Base-by-base conservation (phyloP, 2,113 vertebrate genomes). In the Syngnathus typhle region DNA sequence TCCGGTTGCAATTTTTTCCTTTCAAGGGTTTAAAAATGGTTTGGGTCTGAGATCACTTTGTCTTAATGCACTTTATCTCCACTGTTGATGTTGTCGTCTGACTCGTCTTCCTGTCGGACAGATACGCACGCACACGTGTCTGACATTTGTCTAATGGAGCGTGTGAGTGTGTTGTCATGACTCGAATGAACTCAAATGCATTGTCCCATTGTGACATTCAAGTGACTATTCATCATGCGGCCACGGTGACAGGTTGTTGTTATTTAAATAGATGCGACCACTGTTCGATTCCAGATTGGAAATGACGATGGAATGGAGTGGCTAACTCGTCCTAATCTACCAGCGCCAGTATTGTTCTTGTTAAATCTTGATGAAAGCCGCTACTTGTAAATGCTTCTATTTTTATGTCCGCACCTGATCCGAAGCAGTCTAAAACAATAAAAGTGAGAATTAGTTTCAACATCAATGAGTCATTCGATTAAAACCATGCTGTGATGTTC, bases 21-120 rank as follows among this genome's bases (percentile, higher is more conserved):
- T 62, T 67, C 75, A 54, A 44, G 78, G 70, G 64, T 65, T 32
- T 60, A 67, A 73, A 67, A 72, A 76, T 84, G 60, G 43, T 78
- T 85, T 79, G 64, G 63, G 72, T 60, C 32, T 78, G 71, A 79
- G 68, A 67, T 84, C 81, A 83, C 46, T 70, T 75, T 82, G 52
- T 74, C 70, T 71, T 43, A 11, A 3, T 2, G 21, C 43, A 43
- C 5, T 15, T 43, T 23, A 43, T 43, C 39, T 43, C 9, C n/a
- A 8, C n/a, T 21, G 38, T 60, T 23, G 38, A 77, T 70, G 67
- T 58, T 39, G 46, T 12, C 7, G 51, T 75, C 76, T 79, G 41
- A 47, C 60, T 12, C 7, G 51, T 75, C 76, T 79, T 44, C 51
- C 60, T 67, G 54, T 69, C 38, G 58, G 74, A 62, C 59, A 37